Conservation (phyloP, 2,888 invertebrate genomes). For the Leucophenga maculata region DNA sequence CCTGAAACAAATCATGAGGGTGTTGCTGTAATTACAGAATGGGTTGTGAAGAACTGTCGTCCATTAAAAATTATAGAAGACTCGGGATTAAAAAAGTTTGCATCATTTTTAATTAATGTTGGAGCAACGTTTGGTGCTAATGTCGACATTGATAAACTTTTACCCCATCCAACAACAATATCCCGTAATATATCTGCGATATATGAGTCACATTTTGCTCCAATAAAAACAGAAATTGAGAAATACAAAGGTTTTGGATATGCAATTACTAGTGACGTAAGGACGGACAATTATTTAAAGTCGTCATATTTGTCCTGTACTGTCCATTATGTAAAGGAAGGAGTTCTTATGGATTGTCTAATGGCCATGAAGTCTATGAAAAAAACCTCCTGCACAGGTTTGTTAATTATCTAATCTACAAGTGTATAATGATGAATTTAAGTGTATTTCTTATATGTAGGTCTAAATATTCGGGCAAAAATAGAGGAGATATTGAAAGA, state of each 20-base stretch:
- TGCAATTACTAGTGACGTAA: slow-evolving; percentile 1
- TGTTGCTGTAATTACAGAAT: too few species aligned
- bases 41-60: too few species aligned
- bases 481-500: background rate
- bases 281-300: slow-evolving; percentile 21
- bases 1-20: too few species aligned
- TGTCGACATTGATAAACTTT: too few species aligned
- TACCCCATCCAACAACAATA: slow-evolving; percentile 38
- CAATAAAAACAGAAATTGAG: slow-evolving; percentile 24
- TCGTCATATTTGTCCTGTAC: slow-evolving; percentile 9
- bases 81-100: slow-evolving; percentile 34
- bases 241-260: background rate
- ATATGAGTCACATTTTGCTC: slow-evolving; percentile 17
- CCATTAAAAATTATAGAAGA: too few species aligned
- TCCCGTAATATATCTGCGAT: slow-evolving; percentile 30
- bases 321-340: slow-evolving; percentile 4
- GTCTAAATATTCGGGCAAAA: background rate
- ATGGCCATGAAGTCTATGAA: background rate
- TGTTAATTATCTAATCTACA: background rate
- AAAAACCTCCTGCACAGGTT: background rate
- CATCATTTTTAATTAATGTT: slow-evolving; percentile 27
- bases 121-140: slow-evolving; percentile 36
- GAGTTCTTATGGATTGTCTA: background rate
- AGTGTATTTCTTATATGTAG: background rate
- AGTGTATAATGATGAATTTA: background rate